These are phyloP conservation scores for Hoplostethus mediterraneus DNA, from an alignment of 2,797 vertebrate genomes.

Conservation along the genomic window DNA sequence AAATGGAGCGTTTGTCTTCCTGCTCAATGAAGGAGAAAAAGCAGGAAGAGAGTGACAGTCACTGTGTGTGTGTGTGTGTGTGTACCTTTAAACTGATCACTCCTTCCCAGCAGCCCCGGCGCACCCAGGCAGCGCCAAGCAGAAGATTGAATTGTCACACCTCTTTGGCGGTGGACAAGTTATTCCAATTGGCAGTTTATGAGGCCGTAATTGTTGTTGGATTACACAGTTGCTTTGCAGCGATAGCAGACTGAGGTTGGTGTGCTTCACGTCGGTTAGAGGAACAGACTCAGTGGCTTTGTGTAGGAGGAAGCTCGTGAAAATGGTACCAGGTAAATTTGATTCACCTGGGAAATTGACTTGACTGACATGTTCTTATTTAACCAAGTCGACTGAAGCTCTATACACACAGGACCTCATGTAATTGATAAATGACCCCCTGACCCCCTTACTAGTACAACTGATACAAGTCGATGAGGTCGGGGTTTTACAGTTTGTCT, in stretches of 20 bases:
- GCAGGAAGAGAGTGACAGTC: no score
- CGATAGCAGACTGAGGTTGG: conserved; percentile 26
- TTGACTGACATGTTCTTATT: not conserved
- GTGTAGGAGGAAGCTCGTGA: not conserved
- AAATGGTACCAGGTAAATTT: conserved; percentile 26
- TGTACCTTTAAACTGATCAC: not conserved
- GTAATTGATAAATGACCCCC: no score
- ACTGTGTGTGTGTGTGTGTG: no score
- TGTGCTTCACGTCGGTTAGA: not conserved
- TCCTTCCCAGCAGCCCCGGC: not conserved
- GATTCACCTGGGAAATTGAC: not conserved
- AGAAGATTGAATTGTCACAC: conserved; percentile 4
- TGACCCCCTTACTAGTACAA: no score
- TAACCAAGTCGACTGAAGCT: not conserved
- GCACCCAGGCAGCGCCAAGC: not conserved
- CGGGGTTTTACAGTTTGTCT: no score
- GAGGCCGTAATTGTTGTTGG: not conserved
- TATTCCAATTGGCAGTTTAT: conserved; percentile 7
- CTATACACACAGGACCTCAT: no score
- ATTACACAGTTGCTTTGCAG: conserved; percentile 31
- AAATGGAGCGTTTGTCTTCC: no score
- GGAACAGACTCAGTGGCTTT: not conserved
- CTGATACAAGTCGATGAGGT: no score
- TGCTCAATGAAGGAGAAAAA: no score
- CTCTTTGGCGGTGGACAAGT: conserved; percentile 18